Evolutionary conservation across 2,113 vertebrate species (phyloP).

Genomic region (Megaceryle maxima): DNA sequence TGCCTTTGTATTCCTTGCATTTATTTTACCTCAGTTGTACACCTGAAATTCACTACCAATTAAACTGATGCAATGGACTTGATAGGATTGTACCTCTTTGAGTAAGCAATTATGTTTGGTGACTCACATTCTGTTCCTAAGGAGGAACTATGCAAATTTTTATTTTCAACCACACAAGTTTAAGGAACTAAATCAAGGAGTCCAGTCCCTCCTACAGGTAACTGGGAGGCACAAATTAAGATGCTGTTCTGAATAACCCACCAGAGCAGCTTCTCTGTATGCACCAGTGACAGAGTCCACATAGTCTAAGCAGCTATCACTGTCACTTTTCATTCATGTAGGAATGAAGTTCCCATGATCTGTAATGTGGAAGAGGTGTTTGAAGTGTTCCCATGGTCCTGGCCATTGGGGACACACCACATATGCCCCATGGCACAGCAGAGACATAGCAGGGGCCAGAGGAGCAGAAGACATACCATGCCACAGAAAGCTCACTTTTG

Average conservation of each 20-base stretch:
- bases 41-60: background rate
- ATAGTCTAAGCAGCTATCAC: background rate
- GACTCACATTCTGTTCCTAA: background rate
- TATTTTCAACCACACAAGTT: background rate
- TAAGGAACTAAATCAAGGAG: background rate
- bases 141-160: background rate
- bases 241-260: background rate
- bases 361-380: rapidly evolving
- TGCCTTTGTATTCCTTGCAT: background rate
- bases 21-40: background rate
- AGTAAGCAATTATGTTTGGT: background rate
- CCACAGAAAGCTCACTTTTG: rapidly evolving
- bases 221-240: background rate
- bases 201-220: background rate
- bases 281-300: background rate
- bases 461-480: background rate
- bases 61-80: background rate
- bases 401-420: background rate
- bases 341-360: background rate
- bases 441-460: background rate
- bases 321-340: background rate
- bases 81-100: background rate
- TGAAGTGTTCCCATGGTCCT: rapidly evolving
- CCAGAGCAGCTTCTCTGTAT: background rate
- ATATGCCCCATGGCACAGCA: rapidly evolving